Evolutionary conservation across 2,113 vertebrate genomes (phyloP).

Genomic region (Naja naja): DNA sequence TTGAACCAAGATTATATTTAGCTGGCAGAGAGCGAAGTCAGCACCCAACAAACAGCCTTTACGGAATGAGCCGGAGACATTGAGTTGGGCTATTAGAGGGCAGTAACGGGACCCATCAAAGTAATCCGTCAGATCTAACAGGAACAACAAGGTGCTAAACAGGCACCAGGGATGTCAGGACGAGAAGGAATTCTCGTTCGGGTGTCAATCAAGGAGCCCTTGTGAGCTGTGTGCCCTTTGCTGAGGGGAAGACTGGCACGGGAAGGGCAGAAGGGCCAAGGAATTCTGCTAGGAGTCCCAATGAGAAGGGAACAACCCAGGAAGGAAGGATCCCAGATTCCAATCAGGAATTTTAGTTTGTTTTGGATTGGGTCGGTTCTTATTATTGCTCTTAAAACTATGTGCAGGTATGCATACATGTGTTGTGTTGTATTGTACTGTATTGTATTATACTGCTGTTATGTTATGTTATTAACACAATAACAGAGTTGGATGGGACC

Average conservation of each 20-base stretch:
- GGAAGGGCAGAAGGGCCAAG: background rate
- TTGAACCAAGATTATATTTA: background rate
- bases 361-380: no score
- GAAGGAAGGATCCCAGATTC: background rate
- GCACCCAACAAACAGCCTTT: accelerated
- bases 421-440: no score
- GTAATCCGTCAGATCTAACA: conserved; percentile 29
- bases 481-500: no score
- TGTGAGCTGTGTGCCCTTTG: background rate
- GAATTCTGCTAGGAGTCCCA: no score
- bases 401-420: no score
- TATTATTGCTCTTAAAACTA: no score
- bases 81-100: background rate
- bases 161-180: background rate
- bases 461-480: no score
- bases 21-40: accelerated
- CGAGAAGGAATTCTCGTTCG: background rate
- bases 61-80: background rate
- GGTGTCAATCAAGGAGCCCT: background rate
- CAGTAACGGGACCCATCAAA: conserved; percentile 24
- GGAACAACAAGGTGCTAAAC: conserved; percentile 10
- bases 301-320: no score
- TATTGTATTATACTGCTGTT: no score
- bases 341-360: background rate
- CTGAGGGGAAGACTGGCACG: background rate